A percentile compares a stretch with the other conserved stretches of the same genome.
phyloP scores from a whole-genome alignment of 2,113 vertebrate species.

The Monarcha castaneiventris region DNA sequence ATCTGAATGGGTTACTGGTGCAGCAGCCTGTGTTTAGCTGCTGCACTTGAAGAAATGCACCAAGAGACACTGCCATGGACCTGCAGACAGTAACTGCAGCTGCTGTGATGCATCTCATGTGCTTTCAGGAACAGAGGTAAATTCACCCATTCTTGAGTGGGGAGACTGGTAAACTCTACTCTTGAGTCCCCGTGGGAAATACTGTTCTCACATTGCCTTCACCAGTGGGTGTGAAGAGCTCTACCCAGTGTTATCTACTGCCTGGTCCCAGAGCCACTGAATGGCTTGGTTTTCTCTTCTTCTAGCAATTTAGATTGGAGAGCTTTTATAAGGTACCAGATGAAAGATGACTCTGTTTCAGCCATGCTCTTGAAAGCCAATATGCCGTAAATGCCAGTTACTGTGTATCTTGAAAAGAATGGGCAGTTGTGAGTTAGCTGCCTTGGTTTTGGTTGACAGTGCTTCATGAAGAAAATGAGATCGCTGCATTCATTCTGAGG shows the following conservation, averaged over 20 bases:
- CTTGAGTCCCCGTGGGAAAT: background rate
- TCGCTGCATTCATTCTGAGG: background rate
- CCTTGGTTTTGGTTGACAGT: background rate
- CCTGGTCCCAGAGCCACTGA: background rate
- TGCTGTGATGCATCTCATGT: background rate
- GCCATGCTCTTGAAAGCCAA: background rate
- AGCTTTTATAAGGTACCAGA: background rate
- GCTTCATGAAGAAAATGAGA: background rate
- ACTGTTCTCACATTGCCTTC: background rate
- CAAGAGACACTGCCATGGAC: background rate
- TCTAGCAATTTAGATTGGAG: background rate
- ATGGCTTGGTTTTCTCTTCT: background rate
- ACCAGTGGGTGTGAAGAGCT: background rate
- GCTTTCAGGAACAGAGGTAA: background rate
- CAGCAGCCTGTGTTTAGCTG: background rate
- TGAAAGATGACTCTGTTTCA: background rate
- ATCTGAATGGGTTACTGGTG: background rate
- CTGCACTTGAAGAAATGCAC: background rate
- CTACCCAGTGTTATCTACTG: background rate
- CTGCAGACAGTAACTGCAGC: background rate
- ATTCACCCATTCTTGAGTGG: background rate
- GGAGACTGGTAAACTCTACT: background rate
- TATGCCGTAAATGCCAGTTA: background rate
- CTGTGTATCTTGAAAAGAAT: background rate
- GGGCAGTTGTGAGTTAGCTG: background rate